These are phyloP conservation scores for Vidua macroura DNA, from an alignment of 2,113 vertebrate genomes.

Conservation along the genomic window DNA sequence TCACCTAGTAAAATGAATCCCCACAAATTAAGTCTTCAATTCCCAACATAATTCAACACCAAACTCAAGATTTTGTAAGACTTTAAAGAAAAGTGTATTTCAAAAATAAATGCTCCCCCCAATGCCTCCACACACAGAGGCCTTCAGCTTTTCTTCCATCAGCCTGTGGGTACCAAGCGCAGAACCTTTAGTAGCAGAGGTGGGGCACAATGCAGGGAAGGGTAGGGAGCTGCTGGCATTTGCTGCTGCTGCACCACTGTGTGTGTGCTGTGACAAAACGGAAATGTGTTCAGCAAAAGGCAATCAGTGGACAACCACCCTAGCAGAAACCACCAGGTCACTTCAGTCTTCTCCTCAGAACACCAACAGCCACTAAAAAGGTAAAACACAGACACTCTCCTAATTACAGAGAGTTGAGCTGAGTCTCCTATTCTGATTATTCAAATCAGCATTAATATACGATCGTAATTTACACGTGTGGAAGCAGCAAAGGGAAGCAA, in stretches of 20 bases:
- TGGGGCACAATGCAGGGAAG: not conserved
- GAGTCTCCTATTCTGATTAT: not conserved
- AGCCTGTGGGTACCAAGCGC: not conserved
- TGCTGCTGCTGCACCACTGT: rapidly evolving
- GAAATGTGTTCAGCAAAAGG: not conserved
- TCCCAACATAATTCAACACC: not conserved
- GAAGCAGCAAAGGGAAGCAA: not conserved
- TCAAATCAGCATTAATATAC: not conserved
- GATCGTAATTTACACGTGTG: not conserved
- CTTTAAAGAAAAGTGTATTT: not conserved
- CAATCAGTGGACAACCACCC: not conserved
- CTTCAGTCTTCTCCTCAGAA: not conserved
- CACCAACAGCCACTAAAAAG: not conserved
- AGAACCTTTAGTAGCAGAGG: not conserved
- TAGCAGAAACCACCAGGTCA: not conserved
- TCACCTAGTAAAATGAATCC: not conserved
- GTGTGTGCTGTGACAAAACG: rapidly evolving
- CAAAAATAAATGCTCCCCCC: not conserved
- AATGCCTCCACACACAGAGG: too few species aligned
- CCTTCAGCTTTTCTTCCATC: not conserved
- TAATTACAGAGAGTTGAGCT: not conserved
- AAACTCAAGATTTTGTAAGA: not conserved
- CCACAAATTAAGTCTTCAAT: not conserved
- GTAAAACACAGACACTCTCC: not conserved
- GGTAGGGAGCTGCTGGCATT: not conserved